These are phyloP conservation scores for Bettongia penicillata DNA, from an alignment of 2,113 vertebrate genomes.

Conservation along the genomic window DNA sequence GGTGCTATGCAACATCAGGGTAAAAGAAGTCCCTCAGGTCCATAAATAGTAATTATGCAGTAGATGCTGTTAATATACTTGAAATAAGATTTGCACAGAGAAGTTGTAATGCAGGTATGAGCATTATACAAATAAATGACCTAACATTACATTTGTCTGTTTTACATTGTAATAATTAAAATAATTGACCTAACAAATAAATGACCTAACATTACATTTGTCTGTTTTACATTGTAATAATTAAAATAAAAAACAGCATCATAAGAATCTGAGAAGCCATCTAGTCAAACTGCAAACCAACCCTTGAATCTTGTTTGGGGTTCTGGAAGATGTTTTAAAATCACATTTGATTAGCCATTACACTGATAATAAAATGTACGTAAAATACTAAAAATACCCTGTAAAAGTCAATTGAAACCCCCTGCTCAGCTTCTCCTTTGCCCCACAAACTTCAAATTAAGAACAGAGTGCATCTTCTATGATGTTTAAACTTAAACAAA, in stretches of 20 bases:
- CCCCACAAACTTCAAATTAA: background rate
- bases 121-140: background rate
- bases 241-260: background rate
- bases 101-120: background rate
- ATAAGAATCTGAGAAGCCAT: background rate
- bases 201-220: background rate
- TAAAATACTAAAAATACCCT: background rate
- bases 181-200: no score
- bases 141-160: background rate
- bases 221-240: background rate
- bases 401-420: background rate
- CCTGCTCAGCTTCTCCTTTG: background rate
- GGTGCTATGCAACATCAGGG: background rate
- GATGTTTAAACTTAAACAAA: background rate
- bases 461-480: background rate
- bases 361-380: background rate
- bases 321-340: background rate
- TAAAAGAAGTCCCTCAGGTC: background rate
- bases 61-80: background rate
- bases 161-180: background rate
- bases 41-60: background rate
- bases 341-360: background rate
- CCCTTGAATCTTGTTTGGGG: background rate
- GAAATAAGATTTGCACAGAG: background rate
- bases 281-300: background rate